Base-by-base conservation (phyloP, 2,888 invertebrate genomes). In the Psylliodes chrysocephalus region DNA sequence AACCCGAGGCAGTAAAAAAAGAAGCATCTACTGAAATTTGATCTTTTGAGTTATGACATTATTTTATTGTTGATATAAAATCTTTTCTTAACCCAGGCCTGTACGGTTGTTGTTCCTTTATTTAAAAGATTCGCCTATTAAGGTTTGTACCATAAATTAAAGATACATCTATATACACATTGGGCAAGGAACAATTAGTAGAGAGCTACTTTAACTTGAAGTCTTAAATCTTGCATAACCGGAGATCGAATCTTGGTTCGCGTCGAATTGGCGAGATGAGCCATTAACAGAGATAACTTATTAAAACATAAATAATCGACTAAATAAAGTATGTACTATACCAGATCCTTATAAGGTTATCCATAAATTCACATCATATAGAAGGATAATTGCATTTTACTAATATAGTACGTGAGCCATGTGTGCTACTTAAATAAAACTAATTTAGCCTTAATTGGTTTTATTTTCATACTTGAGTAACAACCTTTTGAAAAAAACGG, bases 331-430 rank as follows among this genome's bases (percentile, higher is more conserved):
- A 44, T 44, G 18, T n/a, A 44, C 46, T 52, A 38, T 38, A 18
- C 38, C n/a, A 52, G 38, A 52, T 52, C 52, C 52, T 52, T 52
- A 35, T 52, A 52, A 52, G 52, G 52, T 8, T 15, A 5, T 33
- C 52, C 18, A 52, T 52, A 38, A 38, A 52, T 52, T 52, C 35
- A 12, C 52, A 35, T 52, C 38, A 35, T 47, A 52, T 19, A 25
- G 8, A 52, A 18, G 10, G 52, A 35, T 52, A 52, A 52, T 52
- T 49, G 30, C 28, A 14, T 25, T 25, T 12, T 28, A 49, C 17
- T 15, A 10, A 2, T 12, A 49, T 49, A 49, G 49, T 49, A 7
- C 1, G 30, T 3, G 49, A 12, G 46, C 46, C 1, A 19, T 5
- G 33, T 33, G 10, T 18, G 17, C 18, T 19, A 44, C 18, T 44